Conservation (phyloP, 1,140 invertebrate species). For the Zaprionus davidi region DNA sequence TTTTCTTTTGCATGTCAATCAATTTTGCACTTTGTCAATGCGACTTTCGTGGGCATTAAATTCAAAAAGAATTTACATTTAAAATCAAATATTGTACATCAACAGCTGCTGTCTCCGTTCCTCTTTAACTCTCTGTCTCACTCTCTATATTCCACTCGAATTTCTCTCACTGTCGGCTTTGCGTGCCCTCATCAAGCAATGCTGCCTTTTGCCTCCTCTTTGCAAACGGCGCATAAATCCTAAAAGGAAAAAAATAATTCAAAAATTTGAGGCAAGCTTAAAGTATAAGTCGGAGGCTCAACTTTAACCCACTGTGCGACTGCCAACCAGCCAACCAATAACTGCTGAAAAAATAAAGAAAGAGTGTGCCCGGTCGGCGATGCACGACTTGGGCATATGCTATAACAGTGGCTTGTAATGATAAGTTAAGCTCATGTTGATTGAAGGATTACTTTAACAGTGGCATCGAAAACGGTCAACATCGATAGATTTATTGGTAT, state of each 20-base stretch:
- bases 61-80: conserved; percentile 29
- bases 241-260: conserved; percentile 36
- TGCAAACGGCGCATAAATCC: conserved; percentile 36
- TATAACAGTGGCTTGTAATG: background rate
- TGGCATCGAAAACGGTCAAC: background rate
- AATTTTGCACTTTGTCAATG: conserved; percentile 28
- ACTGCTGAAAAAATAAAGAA: conserved; percentile 18
- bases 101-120: conserved; percentile 4
- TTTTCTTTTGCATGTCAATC: conserved; percentile 9
- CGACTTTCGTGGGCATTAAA: conserved; percentile 24
- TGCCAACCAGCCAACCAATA: conserved; percentile 19
- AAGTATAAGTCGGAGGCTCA: conserved; percentile 41
- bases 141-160: background rate
- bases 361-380: background rate
- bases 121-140: background rate
- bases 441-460: background rate
- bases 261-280: conserved; percentile 45
- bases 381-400: background rate
- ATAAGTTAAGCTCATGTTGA: background rate
- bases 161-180: conserved; percentile 17
- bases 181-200: conserved; percentile 27
- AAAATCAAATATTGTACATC: conserved; percentile 46
- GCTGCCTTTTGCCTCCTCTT: background rate
- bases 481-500: background rate
- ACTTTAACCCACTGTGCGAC: conserved; percentile 43